Conservation (phyloP, 2,113 vertebrate species). For the Benthochromis sp. region DNA sequence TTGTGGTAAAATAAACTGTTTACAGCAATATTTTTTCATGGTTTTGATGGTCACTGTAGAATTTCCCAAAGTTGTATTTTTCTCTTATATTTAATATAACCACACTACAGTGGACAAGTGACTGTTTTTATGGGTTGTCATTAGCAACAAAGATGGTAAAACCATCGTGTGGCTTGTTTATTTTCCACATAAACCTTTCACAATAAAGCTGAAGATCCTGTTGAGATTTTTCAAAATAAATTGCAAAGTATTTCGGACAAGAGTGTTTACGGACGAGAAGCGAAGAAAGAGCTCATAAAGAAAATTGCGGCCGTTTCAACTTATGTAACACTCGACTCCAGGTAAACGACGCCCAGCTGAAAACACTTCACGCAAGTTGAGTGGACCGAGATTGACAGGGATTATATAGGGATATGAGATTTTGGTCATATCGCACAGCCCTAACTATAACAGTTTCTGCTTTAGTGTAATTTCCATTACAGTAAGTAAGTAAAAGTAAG, state of each 20-base stretch:
- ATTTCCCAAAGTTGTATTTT: neutral
- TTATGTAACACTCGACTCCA: too few relatives aligned
- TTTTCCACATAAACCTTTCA: neutral
- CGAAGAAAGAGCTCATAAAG: too few relatives aligned
- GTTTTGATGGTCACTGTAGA: neutral
- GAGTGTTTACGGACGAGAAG: neutral
- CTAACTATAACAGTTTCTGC: neutral
- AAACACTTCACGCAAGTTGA: too few relatives aligned
- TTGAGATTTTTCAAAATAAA: neutral
- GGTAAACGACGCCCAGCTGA: too few relatives aligned
- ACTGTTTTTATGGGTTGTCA: neutral
- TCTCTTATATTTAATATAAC: neutral
- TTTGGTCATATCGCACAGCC: too few relatives aligned
- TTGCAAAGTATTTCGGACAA: neutral
- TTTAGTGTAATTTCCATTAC: neutral
- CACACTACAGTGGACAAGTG: neutral
- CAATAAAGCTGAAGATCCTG: neutral
- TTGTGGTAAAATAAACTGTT: neutral
- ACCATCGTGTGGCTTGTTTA: neutral
- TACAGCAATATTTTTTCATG: neutral
- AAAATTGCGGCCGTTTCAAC: too few relatives aligned
- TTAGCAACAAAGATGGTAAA: neutral
- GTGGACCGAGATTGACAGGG: rapidly evolving
- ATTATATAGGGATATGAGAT: too few relatives aligned
- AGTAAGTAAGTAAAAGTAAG: neutral